These are phyloP conservation scores for Augiades crinisus DNA, from an alignment of 2,888 invertebrate genomes.

Conservation along the genomic window DNA sequence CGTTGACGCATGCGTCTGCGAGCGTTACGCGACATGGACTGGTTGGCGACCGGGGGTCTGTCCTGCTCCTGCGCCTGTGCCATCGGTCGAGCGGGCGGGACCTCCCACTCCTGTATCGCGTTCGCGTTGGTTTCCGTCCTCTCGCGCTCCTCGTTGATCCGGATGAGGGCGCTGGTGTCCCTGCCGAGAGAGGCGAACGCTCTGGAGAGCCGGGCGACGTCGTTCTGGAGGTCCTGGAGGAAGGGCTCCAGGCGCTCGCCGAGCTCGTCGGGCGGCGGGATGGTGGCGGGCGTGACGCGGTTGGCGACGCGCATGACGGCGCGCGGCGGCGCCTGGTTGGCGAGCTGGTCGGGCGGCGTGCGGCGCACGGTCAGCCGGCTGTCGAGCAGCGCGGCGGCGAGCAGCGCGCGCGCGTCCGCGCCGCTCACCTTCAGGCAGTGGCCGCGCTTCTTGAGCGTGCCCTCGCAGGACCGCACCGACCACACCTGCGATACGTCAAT, in stretches of 20 bases:
- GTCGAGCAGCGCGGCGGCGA: conserved; percentile 50
- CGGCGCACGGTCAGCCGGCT: conserved; percentile 62
- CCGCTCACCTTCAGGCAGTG: conserved; percentile 60
- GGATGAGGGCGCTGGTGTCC: conserved; percentile 53
- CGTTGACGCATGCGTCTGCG: conserved; percentile 63
- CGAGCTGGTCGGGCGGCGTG: conserved; percentile 52
- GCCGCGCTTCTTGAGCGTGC: conserved; percentile 65
- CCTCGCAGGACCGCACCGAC: conserved; percentile 72
- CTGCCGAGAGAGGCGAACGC: conserved; percentile 61
- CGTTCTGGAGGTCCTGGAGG: conserved; percentile 59
- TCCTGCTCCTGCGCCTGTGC: conserved; percentile 28
- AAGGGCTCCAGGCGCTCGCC: conserved; percentile 53
- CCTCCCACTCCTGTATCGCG: background rate
- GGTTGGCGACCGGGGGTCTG: conserved; percentile 20
- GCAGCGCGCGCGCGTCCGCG: conserved; percentile 55
- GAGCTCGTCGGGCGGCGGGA: conserved; percentile 31
- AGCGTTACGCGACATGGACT: conserved; percentile 54
- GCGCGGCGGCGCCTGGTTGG: conserved; percentile 56
- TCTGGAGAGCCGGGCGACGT: conserved; percentile 58
- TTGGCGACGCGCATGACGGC: conserved; percentile 68
- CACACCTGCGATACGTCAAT: no score
- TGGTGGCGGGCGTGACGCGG: conserved; percentile 48
- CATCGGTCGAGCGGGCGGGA: background rate
- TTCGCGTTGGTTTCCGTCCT: background rate
- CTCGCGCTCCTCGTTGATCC: conserved; percentile 49